These are phyloP conservation scores for Chitala chitala DNA, from an alignment of 2,113 vertebrate species.

Conservation along the genomic window DNA sequence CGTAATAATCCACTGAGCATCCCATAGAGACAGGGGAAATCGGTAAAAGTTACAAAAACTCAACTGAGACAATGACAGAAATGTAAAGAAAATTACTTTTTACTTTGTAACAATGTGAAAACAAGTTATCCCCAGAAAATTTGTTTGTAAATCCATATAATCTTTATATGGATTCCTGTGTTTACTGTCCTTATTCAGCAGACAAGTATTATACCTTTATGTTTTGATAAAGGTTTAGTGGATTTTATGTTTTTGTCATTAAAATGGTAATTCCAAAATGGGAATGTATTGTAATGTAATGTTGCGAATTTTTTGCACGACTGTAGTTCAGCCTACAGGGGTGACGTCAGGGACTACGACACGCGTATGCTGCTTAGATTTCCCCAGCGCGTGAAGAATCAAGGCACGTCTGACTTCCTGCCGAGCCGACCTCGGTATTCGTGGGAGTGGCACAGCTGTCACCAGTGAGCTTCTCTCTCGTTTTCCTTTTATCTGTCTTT, in stretches of 20 bases:
- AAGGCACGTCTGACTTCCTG: constrained; percentile 90
- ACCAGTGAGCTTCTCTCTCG: constrained; percentile 75
- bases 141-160: not conserved
- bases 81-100: too few relatives aligned
- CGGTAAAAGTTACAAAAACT: not conserved
- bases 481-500: not conserved
- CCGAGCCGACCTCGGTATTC: constrained; percentile 86
- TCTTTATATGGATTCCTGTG: not conserved
- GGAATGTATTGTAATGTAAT: not conserved
- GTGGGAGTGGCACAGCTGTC: constrained; percentile 98
- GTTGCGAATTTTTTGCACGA: not conserved
- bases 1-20: too few relatives aligned
- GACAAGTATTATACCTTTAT: too few relatives aligned
- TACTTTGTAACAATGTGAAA: too few relatives aligned
- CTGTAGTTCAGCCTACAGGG: constrained; percentile 72
- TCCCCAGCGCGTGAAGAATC: constrained; percentile 93
- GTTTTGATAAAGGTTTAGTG: too few relatives aligned
- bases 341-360: constrained; percentile 79
- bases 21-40: too few relatives aligned
- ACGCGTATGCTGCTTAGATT: constrained; percentile 85
- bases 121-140: not conserved
- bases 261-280: not conserved
- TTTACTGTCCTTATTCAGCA: not conserved
- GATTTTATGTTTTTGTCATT: constrained; percentile 12
- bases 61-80: too few relatives aligned